A percentile compares a stretch with the other conserved stretches of the same genome.
Evolutionary conservation across 2,113 vertebrate species (phyloP).

Genomic region (Chaetodon auriga): DNA sequence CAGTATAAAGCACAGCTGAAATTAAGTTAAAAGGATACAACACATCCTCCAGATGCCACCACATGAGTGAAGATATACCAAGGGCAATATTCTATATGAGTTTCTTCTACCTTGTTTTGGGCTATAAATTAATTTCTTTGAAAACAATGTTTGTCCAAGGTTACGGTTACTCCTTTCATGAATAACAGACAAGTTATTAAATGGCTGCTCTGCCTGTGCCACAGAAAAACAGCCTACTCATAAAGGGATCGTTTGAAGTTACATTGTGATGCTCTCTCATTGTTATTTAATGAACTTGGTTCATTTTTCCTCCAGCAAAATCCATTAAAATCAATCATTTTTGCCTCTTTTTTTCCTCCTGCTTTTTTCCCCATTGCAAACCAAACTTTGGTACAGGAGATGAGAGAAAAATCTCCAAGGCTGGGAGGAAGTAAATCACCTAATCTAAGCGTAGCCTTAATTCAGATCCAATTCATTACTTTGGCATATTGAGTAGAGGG

Average conservation of each 20-base stretch:
- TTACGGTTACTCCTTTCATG: conserved; percentile 51
- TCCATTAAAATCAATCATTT: conserved; percentile 77
- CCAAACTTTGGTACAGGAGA: conserved; percentile 46
- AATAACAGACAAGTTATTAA: conserved; percentile 72
- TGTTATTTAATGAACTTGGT: conserved; percentile 76
- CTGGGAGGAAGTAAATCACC: conserved; percentile 52
- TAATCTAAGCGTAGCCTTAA: conserved; percentile 45
- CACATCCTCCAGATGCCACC: conserved; percentile 11
- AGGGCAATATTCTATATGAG: conserved; percentile 23
- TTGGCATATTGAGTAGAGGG: conserved; percentile 29
- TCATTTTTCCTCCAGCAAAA: conserved; percentile 66
- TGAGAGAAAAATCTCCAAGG: conserved; percentile 57
- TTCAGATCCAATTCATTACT: conserved; percentile 62
- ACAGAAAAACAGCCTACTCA: conserved; percentile 59
- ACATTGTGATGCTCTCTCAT: conserved; percentile 68
- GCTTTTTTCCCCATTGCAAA: conserved; percentile 22
- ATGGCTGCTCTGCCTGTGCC: conserved; percentile 38
- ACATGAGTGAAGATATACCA: not conserved
- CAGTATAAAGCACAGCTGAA: conserved; percentile 3
- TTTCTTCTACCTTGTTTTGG: conserved; percentile 37
- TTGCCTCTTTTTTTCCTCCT: conserved; percentile 4
- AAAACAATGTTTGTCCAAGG: conserved; percentile 66
- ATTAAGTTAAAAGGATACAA: conserved; percentile 4
- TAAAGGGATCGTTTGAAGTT: conserved; percentile 70
- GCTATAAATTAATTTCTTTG: conserved; percentile 55